Conservation (phyloP, 1,140 invertebrate genomes). For the Bombus vancouverensis region DNA sequence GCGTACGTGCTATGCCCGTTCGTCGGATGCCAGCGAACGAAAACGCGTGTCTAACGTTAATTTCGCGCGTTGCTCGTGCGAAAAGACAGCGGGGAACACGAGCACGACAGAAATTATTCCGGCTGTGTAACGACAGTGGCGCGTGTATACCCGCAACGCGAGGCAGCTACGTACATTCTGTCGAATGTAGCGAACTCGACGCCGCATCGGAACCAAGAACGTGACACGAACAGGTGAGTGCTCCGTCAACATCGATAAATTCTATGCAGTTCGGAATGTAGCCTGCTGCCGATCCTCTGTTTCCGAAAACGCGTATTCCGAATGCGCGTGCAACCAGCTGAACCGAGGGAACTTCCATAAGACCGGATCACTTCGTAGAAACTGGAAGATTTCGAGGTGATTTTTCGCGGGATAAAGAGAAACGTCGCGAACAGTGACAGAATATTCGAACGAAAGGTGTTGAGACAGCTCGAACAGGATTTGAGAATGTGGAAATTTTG, state of each 20-base stretch:
- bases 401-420: neutral
- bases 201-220: conserved; percentile 51
- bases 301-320: conserved; percentile 5
- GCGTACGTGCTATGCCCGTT: neutral
- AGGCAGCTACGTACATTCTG: conserved; percentile 25
- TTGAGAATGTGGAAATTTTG: neutral
- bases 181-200: conserved; percentile 20
- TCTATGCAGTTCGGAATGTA: conserved; percentile 50
- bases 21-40: neutral
- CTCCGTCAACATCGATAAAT: conserved; percentile 71
- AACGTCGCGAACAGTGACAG: neutral
- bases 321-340: neutral
- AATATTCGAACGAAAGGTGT: neutral
- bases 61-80: conserved; percentile 19
- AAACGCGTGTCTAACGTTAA: conserved; percentile 28
- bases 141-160: conserved; percentile 18
- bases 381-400: too few species aligned
- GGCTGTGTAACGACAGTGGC: neutral
- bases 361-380: neutral
- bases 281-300: conserved; percentile 56
- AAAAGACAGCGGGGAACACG: conserved; percentile 13
- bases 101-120: conserved; percentile 20
- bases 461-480: too few species aligned
- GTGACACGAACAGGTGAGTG: conserved; percentile 67
- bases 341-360: neutral